phyloP scores from a whole-genome alignment of 2,888 invertebrate species.

The Phanerotoma sp. region DNA sequence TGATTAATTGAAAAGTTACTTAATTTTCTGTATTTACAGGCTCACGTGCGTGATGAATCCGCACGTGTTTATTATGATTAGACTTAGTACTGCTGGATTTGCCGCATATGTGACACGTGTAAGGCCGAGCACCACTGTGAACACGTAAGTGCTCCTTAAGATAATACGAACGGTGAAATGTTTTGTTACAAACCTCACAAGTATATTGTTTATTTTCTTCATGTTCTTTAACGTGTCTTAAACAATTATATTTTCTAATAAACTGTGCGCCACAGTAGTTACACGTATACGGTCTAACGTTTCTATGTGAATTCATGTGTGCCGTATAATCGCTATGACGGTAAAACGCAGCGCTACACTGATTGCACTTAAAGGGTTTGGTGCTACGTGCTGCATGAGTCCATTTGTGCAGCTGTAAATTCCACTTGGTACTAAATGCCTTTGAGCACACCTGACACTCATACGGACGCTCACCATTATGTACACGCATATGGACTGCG shows the following conservation, averaged over 20 bases:
- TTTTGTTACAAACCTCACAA: conserved; percentile 78
- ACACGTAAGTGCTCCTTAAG: conserved; percentile 84
- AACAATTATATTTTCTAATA: conserved; percentile 84
- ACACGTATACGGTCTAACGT: conserved; percentile 82
- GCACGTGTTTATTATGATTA: conserved; percentile 87
- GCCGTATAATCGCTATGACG: conserved; percentile 78
- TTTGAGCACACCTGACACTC: conserved; percentile 82
- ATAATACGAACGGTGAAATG: conserved; percentile 85
- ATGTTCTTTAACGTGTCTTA: conserved; percentile 82
- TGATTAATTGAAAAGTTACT: not conserved
- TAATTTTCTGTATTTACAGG: conserved; percentile 82
- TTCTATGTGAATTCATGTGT: conserved; percentile 84
- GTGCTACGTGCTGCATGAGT: conserved; percentile 81
- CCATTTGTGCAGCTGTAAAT: conserved; percentile 86
- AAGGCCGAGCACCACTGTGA: conserved; percentile 79
- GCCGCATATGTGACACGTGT: conserved; percentile 84
- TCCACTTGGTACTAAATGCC: conserved; percentile 87
- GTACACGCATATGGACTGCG: conserved; percentile 77
- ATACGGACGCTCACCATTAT: conserved; percentile 74
- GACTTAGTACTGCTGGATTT: conserved; percentile 88
- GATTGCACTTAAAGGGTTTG: conserved; percentile 82
- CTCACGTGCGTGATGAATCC: conserved; percentile 86
- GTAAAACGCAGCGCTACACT: conserved; percentile 83
- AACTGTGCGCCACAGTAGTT: conserved; percentile 89
- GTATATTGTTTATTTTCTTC: conserved; percentile 76